Conservation (phyloP, 1,140 invertebrate species). For the Caenorhabditis latens region DNA sequence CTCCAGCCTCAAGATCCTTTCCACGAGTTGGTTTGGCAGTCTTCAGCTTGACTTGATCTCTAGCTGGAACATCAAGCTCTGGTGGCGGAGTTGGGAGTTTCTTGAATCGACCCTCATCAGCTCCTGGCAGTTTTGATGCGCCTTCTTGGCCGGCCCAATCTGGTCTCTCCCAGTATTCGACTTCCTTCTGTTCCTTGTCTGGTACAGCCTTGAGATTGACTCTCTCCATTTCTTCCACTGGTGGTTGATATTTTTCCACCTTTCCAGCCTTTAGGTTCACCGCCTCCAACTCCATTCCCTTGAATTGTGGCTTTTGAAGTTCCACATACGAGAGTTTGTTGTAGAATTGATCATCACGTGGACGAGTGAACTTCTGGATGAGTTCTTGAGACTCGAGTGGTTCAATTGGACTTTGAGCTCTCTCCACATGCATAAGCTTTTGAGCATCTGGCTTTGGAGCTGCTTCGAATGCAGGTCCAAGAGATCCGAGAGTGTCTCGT, state of each 20-base stretch:
- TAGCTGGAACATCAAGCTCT: constrained; percentile 72
- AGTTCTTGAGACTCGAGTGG: constrained; percentile 76
- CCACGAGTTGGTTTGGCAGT: constrained; percentile 75
- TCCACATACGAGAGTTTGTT: constrained; percentile 75
- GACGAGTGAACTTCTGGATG: constrained; percentile 73
- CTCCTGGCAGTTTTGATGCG: constrained; percentile 49
- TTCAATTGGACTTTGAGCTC: constrained; percentile 72
- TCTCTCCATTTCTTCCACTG: constrained; percentile 70
- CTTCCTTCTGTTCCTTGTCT: constrained; percentile 60
- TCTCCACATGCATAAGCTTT: constrained; percentile 74
- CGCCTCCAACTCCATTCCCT: constrained; percentile 72
- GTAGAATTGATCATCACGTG: constrained; percentile 76
- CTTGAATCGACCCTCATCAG: constrained; percentile 69
- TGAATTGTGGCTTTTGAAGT: constrained; percentile 70
- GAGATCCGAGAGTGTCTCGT: constrained; percentile 62
- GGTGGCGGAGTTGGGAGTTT: constrained; percentile 71
- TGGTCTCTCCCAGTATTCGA: constrained; percentile 64
- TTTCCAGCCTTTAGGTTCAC: constrained; percentile 74
- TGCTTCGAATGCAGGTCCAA: constrained; percentile 73
- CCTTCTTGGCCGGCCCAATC: constrained; percentile 70
- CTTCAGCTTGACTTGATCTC: constrained; percentile 75
- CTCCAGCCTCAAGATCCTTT: constrained; percentile 67
- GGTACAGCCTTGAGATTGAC: constrained; percentile 67
- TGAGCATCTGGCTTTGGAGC: constrained; percentile 75
- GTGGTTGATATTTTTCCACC: constrained; percentile 72